Conservation (phyloP, 2,888 invertebrate genomes). For the Orthosia gracilis region DNA sequence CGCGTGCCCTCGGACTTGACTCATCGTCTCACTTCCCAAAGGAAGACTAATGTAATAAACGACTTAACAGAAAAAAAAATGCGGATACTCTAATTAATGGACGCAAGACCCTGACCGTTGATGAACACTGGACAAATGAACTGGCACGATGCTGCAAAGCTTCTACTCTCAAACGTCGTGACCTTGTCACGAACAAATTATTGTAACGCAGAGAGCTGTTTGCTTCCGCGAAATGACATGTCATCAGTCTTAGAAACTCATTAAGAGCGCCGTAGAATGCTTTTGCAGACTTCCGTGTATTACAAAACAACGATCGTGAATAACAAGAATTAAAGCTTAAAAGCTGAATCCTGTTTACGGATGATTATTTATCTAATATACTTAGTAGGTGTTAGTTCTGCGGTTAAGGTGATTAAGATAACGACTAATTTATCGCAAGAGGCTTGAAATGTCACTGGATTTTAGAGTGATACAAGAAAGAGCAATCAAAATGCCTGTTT, state of each 20-base stretch:
- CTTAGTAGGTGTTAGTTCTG: conserved; percentile 31
- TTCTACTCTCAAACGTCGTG: conserved; percentile 59
- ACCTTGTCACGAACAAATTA: conserved; percentile 73
- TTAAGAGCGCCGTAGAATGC: conserved; percentile 74
- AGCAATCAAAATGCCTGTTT: conserved; percentile 21
- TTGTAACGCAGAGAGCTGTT: conserved; percentile 57
- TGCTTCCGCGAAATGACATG: conserved; percentile 67
- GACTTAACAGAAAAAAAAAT: conserved; percentile 83
- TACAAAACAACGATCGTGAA: conserved; percentile 64
- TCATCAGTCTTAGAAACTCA: conserved; percentile 78
- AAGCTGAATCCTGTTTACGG: conserved; percentile 35
- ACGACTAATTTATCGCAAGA: conserved; percentile 41
- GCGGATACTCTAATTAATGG: conserved; percentile 89
- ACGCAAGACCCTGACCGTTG: conserved; percentile 84
- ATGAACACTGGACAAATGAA: conserved; percentile 78
- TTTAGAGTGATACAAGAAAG: conserved; percentile 33
- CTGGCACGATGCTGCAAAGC: conserved; percentile 66
- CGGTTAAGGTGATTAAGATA: conserved; percentile 50
- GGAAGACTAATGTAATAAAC: conserved; percentile 86
- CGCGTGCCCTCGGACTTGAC: conserved; percentile 83
- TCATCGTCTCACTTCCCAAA: conserved; percentile 78
- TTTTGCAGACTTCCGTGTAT: conserved; percentile 81
- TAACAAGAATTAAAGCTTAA: conserved; percentile 50
- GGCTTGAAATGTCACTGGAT: conserved; percentile 23
- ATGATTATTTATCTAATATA: conserved; percentile 36